Conservation (phyloP, 2,113 vertebrate species). For the Puffinus mauretanicus region DNA sequence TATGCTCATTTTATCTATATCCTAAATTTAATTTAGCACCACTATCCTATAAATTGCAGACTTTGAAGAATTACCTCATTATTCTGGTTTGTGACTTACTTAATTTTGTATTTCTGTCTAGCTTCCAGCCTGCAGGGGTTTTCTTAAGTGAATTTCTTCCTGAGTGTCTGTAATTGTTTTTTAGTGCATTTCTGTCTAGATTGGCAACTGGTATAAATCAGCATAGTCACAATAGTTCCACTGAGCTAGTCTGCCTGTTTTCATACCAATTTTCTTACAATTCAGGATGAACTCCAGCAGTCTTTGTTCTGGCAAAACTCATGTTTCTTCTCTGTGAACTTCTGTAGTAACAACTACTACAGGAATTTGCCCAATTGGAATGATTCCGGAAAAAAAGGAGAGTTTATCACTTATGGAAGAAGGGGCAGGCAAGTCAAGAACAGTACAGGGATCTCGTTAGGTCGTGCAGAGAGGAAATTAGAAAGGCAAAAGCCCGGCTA, state of each 20-base stretch:
- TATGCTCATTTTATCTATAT: not conserved
- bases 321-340: not conserved
- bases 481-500: too few relatives aligned
- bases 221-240: not conserved
- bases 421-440: too few relatives aligned
- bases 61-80: slow-evolving; percentile 1
- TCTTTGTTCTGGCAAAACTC: not conserved
- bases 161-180: not conserved
- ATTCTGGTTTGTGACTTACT: not conserved
- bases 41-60: not conserved
- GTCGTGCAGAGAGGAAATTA: too few relatives aligned
- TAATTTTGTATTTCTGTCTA: not conserved
- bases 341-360: not conserved
- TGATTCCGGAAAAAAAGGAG: too few relatives aligned
- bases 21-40: not conserved
- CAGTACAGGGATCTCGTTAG: too few relatives aligned
- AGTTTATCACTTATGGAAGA: too few relatives aligned
- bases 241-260: not conserved
- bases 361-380: not conserved
- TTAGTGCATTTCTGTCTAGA: not conserved
- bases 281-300: not conserved
- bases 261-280: not conserved
- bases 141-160: not conserved
- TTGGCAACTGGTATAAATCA: not conserved
- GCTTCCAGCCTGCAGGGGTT: not conserved